Evolutionary conservation across 2,797 vertebrate species (phyloP), one percentile per base, ranked within the genome.

Genomic region (Anisognathus igniventris): DNA sequence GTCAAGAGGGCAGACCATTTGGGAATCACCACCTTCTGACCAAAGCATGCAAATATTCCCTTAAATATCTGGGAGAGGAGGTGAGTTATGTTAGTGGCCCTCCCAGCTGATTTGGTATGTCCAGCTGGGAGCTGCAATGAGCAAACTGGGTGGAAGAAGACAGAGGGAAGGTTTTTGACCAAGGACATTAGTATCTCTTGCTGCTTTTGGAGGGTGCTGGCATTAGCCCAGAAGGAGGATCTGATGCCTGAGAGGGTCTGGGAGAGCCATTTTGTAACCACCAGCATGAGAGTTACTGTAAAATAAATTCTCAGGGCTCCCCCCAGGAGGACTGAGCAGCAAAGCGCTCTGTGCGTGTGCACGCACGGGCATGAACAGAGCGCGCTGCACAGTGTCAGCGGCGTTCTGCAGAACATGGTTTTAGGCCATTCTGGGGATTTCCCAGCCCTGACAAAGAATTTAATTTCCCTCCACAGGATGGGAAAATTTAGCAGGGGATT

Each of bases 381-480:
- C 42, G 14, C 47, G 5, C 79, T 67, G 92, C 61, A 21, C 33
- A 79, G 71, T 31, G 72, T 92, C 23, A 44, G 40, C 61, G 33
- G 50, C 2, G 0, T 30, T 61, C 67, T 79, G 71, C 30, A 93
- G 44, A 95, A 77, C 21, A 2, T 72, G 90, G 53, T 93, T 95
- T 77, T 68, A 88, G 95, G 90, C 89, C 87, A 83, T 94, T 35
- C 79, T 33, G 94, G 96, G 93, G 82, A 95, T 86, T 96, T 96
- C 95, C 95, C 82, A 6, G 68, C 54, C 78, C 92, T 64, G 61
- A 90, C 45, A 88, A 64, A 92, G 61, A 86, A 74, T 51, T 90
- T 94, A 83, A 78, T 95, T 95, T 92, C 72, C 62, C 72, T 94
- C 68, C 3, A 3, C 10, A 10, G 39, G 65, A 62, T 81, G 70